phyloP scores from a whole-genome alignment of 2,113 vertebrate species.

The Datnioides undecimradiatus region DNA sequence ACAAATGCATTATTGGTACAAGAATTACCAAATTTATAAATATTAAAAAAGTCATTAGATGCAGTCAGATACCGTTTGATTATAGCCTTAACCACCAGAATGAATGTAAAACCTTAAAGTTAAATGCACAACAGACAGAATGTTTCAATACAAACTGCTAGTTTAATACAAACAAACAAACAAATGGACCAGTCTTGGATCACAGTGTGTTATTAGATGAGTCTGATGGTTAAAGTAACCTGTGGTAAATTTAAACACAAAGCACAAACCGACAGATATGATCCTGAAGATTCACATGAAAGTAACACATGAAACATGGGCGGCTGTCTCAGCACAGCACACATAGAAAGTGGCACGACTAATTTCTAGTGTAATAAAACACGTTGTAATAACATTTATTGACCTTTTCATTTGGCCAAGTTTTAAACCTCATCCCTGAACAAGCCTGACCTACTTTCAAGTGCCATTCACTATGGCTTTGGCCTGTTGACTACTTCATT shows the following conservation, averaged over 20 bases:
- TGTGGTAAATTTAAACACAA: not conserved
- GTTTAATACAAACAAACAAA: no score
- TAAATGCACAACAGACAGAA: not conserved
- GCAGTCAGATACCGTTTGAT: not conserved
- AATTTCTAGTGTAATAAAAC: not conserved
- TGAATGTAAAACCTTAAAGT: not conserved
- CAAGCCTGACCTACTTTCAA: constrained; percentile 64
- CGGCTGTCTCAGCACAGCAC: no score
- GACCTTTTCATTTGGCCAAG: not conserved
- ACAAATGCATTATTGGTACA: no score
- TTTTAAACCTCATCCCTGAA: constrained; percentile 6
- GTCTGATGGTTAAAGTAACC: no score
- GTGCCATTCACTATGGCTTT: constrained; percentile 23
- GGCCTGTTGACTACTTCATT: constrained; percentile 48
- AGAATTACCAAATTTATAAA: not conserved
- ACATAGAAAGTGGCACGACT: no score
- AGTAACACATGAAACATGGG: no score
- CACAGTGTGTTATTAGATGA: no score
- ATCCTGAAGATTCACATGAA: no score
- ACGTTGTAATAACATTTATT: not conserved
- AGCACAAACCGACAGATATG: not conserved
- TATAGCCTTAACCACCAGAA: not conserved
- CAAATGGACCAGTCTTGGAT: no score
- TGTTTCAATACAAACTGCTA: no score
- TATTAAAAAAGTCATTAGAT: not conserved